These are phyloP conservation scores for Diaprepes abbreviatus DNA, from an alignment of 2,888 invertebrate genomes.

Conservation along the genomic window DNA sequence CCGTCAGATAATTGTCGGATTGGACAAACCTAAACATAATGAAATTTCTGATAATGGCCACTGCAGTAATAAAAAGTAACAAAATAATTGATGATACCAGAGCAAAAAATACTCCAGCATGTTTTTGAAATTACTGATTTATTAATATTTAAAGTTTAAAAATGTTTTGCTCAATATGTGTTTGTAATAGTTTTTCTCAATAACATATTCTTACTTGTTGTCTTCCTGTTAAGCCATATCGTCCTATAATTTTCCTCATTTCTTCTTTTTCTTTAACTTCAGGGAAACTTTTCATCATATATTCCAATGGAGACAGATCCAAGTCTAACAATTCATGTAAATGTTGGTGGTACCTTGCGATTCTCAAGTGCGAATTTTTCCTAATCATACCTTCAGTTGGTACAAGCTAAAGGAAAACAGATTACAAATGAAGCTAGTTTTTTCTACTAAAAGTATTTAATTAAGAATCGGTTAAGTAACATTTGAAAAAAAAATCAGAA, in stretches of 20 bases:
- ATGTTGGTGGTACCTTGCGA: slow-evolving; percentile 99
- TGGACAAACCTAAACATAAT: slow-evolving; percentile 82
- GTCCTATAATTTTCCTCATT: slow-evolving; percentile 98
- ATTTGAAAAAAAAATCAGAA: too few species aligned
- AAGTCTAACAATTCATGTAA: slow-evolving; percentile 95
- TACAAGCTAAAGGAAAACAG: slow-evolving; percentile 74
- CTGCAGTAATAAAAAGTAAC: too few species aligned
- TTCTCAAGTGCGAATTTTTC: slow-evolving; percentile 96
- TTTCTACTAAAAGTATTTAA: too few species aligned
- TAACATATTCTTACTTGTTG: slow-evolving; percentile 90
- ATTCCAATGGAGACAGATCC: slow-evolving; percentile 95
- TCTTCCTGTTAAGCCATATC: slow-evolving; percentile 96
- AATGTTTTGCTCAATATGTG: too few species aligned
- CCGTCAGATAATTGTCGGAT: slow-evolving; percentile 97
- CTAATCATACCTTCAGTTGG: slow-evolving; percentile 97
- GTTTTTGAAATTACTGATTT: too few species aligned
- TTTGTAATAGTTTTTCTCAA: too few species aligned
- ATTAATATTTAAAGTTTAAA: too few species aligned
- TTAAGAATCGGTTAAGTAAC: too few species aligned
- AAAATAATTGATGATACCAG: too few species aligned
- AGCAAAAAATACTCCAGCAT: too few species aligned
- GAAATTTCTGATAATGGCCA: too few species aligned
- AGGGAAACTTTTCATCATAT: slow-evolving; percentile 98
- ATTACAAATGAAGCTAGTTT: too few species aligned
- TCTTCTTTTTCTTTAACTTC: slow-evolving; percentile 98